Conservation (phyloP, 2,797 vertebrate species). For the Cossypha dichroa region DNA sequence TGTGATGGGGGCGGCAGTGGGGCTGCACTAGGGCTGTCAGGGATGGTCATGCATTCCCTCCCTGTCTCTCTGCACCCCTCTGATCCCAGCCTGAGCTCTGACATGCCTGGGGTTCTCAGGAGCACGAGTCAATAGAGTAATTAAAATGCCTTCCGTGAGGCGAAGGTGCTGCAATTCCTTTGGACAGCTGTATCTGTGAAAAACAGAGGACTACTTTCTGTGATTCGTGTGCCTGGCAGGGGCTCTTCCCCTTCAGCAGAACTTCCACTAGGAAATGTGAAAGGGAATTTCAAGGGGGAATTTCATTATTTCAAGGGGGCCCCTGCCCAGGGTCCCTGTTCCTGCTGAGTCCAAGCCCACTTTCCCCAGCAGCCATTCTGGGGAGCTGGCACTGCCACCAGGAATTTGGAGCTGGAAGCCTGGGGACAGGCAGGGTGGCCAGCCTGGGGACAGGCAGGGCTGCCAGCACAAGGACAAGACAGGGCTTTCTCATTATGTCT, state of each 20-base stretch:
- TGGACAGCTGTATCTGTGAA: neutral
- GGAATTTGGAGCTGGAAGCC: too few species aligned
- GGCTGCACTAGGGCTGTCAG: neutral
- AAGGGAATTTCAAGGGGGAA: neutral
- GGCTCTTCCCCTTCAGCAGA: neutral
- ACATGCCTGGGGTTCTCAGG: neutral
- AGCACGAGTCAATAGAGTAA: neutral
- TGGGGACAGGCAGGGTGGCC: neutral
- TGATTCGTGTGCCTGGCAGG: neutral
- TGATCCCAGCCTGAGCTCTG: neutral
- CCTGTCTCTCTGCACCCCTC: neutral
- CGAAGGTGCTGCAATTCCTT: neutral
- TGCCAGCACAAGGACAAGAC: neutral
- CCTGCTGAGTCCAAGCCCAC: neutral
- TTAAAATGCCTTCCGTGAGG: neutral
- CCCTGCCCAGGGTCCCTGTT: fast-evolving
- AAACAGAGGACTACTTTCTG: neutral
- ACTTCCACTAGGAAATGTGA: neutral
- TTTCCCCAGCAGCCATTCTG: neutral
- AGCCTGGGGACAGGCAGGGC: neutral
- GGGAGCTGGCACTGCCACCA: too few species aligned
- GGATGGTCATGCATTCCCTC: neutral
- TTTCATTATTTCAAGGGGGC: neutral
- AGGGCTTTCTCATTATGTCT: neutral
- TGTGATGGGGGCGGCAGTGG: neutral